Conservation (phyloP, 2,113 vertebrate genomes). For the Hymenochirus boettgeri region DNA sequence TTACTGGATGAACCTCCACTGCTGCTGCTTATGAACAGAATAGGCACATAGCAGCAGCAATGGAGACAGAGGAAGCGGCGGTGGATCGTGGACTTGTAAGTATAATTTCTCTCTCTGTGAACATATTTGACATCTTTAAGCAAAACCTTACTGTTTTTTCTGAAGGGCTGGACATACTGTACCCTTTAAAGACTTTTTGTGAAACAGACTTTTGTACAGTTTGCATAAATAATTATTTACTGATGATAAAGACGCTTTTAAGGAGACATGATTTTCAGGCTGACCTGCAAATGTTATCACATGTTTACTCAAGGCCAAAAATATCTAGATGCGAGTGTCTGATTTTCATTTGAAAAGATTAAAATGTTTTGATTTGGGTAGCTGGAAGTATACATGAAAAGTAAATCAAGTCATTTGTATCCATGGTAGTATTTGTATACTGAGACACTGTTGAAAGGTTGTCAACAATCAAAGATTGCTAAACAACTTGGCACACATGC, state of each 20-base stretch:
- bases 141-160: too few species aligned
- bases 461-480: constrained; percentile 27
- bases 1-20: too few species aligned
- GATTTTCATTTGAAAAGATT: constrained; percentile 23
- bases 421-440: constrained; percentile 37
- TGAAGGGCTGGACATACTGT: too few species aligned
- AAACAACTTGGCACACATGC: constrained; percentile 13
- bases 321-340: constrained; percentile 5
- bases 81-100: too few species aligned
- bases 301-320: neutral
- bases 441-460: constrained; percentile 35
- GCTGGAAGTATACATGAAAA: neutral
- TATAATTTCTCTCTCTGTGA: too few species aligned
- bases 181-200: too few species aligned
- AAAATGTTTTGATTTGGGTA: constrained; percentile 17
- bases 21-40: too few species aligned
- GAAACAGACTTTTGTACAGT: too few species aligned
- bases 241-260: neutral
- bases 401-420: constrained; percentile 24
- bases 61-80: too few species aligned
- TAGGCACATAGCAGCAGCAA: too few species aligned
- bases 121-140: too few species aligned
- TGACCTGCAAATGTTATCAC: neutral
- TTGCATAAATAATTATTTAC: neutral
- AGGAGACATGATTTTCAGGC: neutral